phyloP scores from a whole-genome alignment of 2,113 vertebrate species.

The Bombycilla garrulus region DNA sequence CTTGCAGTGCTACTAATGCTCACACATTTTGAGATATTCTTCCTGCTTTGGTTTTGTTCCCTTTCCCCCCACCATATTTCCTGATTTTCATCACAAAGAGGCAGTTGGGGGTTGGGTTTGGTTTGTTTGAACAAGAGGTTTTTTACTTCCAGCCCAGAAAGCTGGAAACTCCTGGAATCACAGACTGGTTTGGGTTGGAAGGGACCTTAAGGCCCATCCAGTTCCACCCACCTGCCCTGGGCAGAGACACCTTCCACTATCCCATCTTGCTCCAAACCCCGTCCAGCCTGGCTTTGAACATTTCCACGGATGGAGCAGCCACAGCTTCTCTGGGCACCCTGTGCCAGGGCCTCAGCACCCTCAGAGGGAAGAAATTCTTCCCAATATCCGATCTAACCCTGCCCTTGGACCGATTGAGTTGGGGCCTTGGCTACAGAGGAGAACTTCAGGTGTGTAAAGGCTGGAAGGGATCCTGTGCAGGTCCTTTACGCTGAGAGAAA shows the following conservation, averaged over 20 bases:
- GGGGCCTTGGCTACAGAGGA: neutral
- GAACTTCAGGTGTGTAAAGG: neutral
- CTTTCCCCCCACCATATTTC: fast-evolving
- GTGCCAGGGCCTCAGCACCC: neutral
- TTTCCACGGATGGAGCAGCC: neutral
- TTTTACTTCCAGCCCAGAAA: neutral
- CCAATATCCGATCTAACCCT: neutral
- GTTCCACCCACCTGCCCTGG: neutral
- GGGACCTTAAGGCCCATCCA: neutral
- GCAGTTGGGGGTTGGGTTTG: neutral
- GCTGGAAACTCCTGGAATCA: neutral
- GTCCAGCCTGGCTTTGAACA: neutral
- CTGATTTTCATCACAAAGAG: neutral
- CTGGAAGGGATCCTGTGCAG: neutral
- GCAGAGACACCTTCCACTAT: neutral
- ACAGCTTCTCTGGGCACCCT: neutral
- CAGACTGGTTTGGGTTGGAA: neutral
- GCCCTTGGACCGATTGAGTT: neutral
- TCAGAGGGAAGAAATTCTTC: neutral
- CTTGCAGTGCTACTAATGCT: neutral
- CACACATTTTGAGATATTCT: neutral
- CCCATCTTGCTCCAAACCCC: neutral
- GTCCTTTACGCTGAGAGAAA: neutral
- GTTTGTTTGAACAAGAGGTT: neutral
- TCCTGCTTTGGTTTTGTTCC: neutral